Base-by-base conservation (phyloP, 2,113 vertebrate genomes). In the Hemibagrus wyckioides region DNA sequence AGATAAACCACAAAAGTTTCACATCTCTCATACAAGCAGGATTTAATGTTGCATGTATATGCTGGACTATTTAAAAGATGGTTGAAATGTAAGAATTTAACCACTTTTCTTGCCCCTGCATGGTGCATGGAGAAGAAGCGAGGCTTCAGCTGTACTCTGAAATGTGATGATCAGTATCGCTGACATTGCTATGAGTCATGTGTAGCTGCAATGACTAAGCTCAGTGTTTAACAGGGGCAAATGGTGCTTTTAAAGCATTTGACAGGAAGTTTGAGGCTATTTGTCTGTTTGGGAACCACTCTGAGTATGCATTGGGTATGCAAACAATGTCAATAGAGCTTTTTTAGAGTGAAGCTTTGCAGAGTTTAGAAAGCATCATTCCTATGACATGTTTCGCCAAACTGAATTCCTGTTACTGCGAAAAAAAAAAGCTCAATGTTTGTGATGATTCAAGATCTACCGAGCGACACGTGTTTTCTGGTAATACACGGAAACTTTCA, bases 191-290 rank as follows among this genome's bases (percentile, higher is more conserved):
- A n/a, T 83, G 89, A 90, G 71, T 88, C 80, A 90, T 77, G 50
- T n/a, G 63, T 61, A 3, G n/a, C 69, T 87, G 59, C 75, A 80
- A 39, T 86, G 89, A 90, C 61, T 88, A 88, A 90, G 80, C 41
- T 48, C 67, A 77, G 56, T 54, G 69, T 87, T 87, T 59, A 73
- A 36, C 28, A 48, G 61, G 54, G 30, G 77, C 3, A 28, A 56
- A 69, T 81, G 67, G 30, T 36, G 69, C 44, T 59, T 86, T 86
- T 80, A 80, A 56, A 80, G 3, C 44, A 13, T 56, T 56, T 44
- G 19, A 82, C 89, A 80, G 83, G 86, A 88, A 71, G 89, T 86
- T 33, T 85, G 89, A 48, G 73, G 85, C 61, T 30, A 65, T 61
- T 85, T 61, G 77, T 50, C 61, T 83, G 61, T 82, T 76, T 80